These are phyloP conservation scores for Lutraria rhynchaena DNA, from an alignment of 1,140 invertebrate species.

Conservation along the genomic window DNA sequence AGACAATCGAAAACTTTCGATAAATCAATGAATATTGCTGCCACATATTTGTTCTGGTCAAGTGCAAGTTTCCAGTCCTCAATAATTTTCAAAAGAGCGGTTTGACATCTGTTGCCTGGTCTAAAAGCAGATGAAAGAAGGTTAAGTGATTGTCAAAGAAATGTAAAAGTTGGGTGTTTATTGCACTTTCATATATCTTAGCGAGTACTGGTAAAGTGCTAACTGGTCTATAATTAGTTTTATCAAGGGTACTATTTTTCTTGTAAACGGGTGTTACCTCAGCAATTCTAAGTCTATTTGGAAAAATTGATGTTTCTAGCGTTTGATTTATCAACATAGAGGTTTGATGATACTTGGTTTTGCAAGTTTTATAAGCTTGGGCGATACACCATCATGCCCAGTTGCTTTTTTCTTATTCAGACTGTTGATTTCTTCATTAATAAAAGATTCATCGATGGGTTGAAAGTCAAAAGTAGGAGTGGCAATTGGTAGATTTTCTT, in stretches of 20 bases:
- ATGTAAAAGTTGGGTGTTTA: constrained; percentile 17
- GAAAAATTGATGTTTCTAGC: too few species aligned
- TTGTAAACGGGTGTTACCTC: constrained; percentile 28
- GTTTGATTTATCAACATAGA: too few species aligned
- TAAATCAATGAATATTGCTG: constrained; percentile 34
- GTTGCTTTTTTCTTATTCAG: constrained; percentile 67
- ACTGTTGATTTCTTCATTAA: constrained; percentile 42
- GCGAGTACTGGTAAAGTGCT: constrained; percentile 19
- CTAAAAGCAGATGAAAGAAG: constrained; percentile 45
- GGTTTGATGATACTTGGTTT: too few species aligned
- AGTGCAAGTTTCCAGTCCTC: constrained; percentile 31
- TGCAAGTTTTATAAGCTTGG: too few species aligned
- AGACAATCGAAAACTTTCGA: constrained; percentile 44
- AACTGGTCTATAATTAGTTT: constrained; percentile 37
- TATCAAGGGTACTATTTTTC: constrained; percentile 19
- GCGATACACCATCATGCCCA: too few species aligned
- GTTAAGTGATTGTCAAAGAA: constrained; percentile 26
- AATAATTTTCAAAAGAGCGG: constrained; percentile 9
- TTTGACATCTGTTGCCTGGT: constrained; percentile 24
- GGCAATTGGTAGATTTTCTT: constrained; percentile 8
- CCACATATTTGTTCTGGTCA: constrained; percentile 31
- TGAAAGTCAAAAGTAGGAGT: constrained; percentile 19
- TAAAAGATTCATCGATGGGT: constrained; percentile 26
- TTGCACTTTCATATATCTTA: constrained; percentile 33
- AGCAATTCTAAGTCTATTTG: constrained; percentile 24